Evolutionary conservation across 2,888 invertebrate genomes (phyloP).

Genomic region (Lacanobia wlatinum): DNA sequence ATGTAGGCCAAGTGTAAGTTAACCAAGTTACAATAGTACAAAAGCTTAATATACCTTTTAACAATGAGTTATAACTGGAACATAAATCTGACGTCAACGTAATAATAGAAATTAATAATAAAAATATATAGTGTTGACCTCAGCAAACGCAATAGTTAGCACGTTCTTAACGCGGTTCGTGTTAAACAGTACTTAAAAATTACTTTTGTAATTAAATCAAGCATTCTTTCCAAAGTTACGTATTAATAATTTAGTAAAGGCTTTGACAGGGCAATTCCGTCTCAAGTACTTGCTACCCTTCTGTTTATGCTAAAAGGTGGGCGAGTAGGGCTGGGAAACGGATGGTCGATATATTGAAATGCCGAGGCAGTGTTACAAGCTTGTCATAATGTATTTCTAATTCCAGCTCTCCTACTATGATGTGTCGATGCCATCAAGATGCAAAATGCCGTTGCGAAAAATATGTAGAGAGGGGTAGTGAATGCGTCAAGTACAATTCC

Average conservation of each 20-base stretch:
- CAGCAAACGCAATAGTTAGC: constrained; percentile 66
- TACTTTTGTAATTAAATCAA: constrained; percentile 85
- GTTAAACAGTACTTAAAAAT: constrained; percentile 80
- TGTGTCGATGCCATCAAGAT: too few relatives aligned
- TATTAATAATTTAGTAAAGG: constrained; percentile 81
- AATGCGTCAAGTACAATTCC: too few relatives aligned
- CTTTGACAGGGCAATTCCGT: constrained; percentile 81
- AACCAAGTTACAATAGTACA: constrained; percentile 44
- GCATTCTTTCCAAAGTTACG: constrained; percentile 80
- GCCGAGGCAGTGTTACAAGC: not conserved
- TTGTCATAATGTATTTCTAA: not conserved
- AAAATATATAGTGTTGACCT: constrained; percentile 59
- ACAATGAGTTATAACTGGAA: constrained; percentile 56
- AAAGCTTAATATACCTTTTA: constrained; percentile 47
- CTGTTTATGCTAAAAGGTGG: constrained; percentile 76
- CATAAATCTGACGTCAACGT: constrained; percentile 58
- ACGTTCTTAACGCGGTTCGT: constrained; percentile 77
- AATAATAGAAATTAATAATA: constrained; percentile 58
- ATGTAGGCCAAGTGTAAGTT: constrained; percentile 27
- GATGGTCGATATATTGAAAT: constrained; percentile 33
- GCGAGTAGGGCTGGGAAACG: constrained; percentile 46
- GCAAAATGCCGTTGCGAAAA: too few relatives aligned
- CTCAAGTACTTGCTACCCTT: constrained; percentile 74
- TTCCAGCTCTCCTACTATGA: not conserved
- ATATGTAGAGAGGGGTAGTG: too few relatives aligned